Percentiles rank a stretch among this genome's conserved stretches.
Evolutionary conservation across 2,888 invertebrate genomes (phyloP).

Genomic region (Tineola bisselliella): DNA sequence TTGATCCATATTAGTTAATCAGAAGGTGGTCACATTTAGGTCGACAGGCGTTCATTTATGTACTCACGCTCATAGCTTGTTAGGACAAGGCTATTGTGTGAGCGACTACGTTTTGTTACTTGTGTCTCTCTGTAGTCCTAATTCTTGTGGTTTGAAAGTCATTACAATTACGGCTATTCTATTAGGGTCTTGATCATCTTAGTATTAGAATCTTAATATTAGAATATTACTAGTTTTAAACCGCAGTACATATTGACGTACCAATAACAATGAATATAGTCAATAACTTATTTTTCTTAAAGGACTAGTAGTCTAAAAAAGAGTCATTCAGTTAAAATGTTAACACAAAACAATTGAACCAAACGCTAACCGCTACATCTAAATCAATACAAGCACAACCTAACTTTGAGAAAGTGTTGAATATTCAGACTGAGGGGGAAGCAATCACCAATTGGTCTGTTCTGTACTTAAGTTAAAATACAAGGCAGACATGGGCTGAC

Average conservation of each 20-base stretch:
- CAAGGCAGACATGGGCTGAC: background rate
- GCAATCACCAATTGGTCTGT: constrained; percentile 12
- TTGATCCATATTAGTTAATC: background rate
- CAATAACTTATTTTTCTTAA: too few species aligned
- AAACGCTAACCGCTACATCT: background rate
- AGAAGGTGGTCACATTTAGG: constrained; percentile 1
- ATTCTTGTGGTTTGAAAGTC: too few species aligned
- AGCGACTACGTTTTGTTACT: background rate
- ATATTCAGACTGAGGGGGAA: constrained; percentile 10
- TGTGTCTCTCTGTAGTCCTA: too few species aligned
- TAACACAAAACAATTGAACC: background rate
- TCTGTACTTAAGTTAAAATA: constrained; percentile 13
- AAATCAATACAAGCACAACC: background rate
- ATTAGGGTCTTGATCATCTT: too few species aligned
- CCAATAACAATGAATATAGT: too few species aligned
- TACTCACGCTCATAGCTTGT: background rate
- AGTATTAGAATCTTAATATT: too few species aligned
- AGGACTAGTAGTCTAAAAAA: too few species aligned
- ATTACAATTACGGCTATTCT: too few species aligned
- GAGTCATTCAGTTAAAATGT: too few species aligned
- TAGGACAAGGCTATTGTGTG: background rate
- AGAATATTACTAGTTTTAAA: too few species aligned
- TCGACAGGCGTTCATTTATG: background rate
- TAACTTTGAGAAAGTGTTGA: constrained; percentile 12
- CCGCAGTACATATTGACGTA: too few species aligned